Conservation (phyloP, 2,113 vertebrate species). For the Tetrax tetrax region DNA sequence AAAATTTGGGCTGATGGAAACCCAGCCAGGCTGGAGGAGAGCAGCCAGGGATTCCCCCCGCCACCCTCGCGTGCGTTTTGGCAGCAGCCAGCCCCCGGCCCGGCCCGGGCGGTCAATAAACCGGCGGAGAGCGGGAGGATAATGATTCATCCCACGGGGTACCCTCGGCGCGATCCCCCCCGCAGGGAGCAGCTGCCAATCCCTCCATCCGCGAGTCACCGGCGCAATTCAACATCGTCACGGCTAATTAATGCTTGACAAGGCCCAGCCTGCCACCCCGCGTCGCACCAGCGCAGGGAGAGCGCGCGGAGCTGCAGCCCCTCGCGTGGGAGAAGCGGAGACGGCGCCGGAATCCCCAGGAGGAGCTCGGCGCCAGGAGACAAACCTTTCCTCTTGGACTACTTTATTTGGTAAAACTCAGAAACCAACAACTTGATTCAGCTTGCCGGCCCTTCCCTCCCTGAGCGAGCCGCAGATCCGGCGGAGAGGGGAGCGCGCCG, state of each 20-base stretch:
- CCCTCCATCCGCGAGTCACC: no score
- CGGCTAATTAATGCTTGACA: neutral
- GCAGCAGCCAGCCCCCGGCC: neutral
- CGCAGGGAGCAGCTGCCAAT: neutral
- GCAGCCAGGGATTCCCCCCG: neutral
- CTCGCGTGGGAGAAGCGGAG: no score
- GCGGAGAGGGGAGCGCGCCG: neutral
- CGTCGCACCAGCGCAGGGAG: no score
- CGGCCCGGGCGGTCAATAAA: no score
- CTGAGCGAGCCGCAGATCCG: slow-evolving; percentile 5
- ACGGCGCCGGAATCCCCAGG: no score
- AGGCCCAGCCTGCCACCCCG: neutral
- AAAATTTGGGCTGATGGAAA: neutral
- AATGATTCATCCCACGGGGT: neutral
- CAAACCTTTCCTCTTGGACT: slow-evolving; percentile 60
- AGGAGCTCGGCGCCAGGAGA: neutral
- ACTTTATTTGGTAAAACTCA: slow-evolving; percentile 84
- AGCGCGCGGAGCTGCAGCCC: neutral
- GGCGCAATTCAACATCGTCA: neutral
- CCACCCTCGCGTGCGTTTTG: neutral
- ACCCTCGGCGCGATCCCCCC: neutral
- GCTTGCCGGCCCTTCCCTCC: slow-evolving; percentile 19
- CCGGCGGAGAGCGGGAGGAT: rapidly evolving
- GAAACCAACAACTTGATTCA: slow-evolving; percentile 57
- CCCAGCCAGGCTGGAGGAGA: rapidly evolving